Evolutionary conservation across 2,888 invertebrate genomes (phyloP).

Genomic region (Ormyrus pomaceus): DNA sequence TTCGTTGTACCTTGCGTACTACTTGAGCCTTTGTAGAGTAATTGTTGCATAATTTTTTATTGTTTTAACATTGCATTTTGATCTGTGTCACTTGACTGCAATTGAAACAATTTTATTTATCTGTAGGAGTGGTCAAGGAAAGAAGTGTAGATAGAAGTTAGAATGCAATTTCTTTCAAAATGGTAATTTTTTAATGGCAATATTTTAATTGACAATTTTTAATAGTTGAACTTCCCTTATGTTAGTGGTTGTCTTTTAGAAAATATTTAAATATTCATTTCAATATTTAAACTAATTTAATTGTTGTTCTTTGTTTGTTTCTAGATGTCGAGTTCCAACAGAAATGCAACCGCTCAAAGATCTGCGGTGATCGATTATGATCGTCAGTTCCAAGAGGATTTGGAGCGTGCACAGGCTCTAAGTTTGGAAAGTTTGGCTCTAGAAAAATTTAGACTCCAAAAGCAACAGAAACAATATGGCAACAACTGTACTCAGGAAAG

Average conservation of each 20-base stretch:
- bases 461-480: slow-evolving; percentile 74
- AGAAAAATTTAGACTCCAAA: slow-evolving; percentile 87
- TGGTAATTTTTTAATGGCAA: slow-evolving; percentile 42
- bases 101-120: slow-evolving; percentile 32
- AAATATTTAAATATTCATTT: neutral
- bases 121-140: neutral
- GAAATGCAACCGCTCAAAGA: slow-evolving; percentile 67
- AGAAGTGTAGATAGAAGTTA: neutral
- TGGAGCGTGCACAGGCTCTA: slow-evolving; percentile 91
- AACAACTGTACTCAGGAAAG: slow-evolving; percentile 54
- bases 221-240: slow-evolving; percentile 16
- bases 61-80: slow-evolving; percentile 36
- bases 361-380: slow-evolving; percentile 81
- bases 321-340: slow-evolving; percentile 73
- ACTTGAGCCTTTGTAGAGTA: slow-evolving; percentile 4
- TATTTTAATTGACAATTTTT: neutral
- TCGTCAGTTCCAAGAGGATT: slow-evolving; percentile 89
- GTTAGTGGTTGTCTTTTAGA: slow-evolving; percentile 36
- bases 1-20: slow-evolving; percentile 24
- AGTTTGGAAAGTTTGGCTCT: slow-evolving; percentile 91
- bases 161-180: slow-evolving; percentile 39
- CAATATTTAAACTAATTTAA: slow-evolving; percentile 14
- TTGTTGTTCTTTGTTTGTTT: slow-evolving; percentile 28
- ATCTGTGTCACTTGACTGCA: slow-evolving; percentile 14
- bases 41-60: slow-evolving; percentile 52